phyloP scores from a whole-genome alignment of 2,888 invertebrate genomes.

The Cheilosia urbana region DNA sequence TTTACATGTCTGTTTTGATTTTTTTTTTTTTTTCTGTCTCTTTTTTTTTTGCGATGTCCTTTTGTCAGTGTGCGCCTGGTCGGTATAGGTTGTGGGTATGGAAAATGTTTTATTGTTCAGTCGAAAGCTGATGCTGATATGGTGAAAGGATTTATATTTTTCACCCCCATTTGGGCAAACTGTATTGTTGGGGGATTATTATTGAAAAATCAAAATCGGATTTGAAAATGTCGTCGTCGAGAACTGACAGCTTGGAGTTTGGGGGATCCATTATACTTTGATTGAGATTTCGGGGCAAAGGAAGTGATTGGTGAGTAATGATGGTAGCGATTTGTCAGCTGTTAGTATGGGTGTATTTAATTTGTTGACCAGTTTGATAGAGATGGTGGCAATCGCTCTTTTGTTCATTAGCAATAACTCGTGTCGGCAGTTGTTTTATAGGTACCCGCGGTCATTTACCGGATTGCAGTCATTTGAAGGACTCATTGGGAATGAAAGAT shows the following conservation, averaged over 20 bases:
- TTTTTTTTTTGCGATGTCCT: slow-evolving; percentile 26
- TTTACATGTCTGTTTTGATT: slow-evolving; percentile 5
- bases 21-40: not conserved
- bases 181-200: slow-evolving; percentile 40
- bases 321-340: not conserved
- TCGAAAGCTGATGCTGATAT: slow-evolving; percentile 1
- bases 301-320: not conserved
- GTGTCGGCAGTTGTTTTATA: too few relatives aligned
- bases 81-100: slow-evolving; percentile 3
- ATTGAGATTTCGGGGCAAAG: slow-evolving; percentile 35
- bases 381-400: too few relatives aligned
- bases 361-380: too few relatives aligned
- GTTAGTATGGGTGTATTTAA: too few relatives aligned
- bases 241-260: slow-evolving; percentile 49
- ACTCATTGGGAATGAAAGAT: too few relatives aligned
- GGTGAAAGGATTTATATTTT: slow-evolving; percentile 38
- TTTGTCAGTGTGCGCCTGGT: slow-evolving; percentile 20
- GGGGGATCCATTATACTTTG: slow-evolving; percentile 54
- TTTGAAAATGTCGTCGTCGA: slow-evolving; percentile 54
- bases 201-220: slow-evolving; percentile 62
- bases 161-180: slow-evolving; percentile 14
- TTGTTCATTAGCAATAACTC: too few relatives aligned
- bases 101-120: slow-evolving; percentile 48
- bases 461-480: too few relatives aligned
- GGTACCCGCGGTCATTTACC: too few relatives aligned